Evolutionary conservation across 1,140 invertebrate species (phyloP).

Genomic region (Psix sp.): DNA sequence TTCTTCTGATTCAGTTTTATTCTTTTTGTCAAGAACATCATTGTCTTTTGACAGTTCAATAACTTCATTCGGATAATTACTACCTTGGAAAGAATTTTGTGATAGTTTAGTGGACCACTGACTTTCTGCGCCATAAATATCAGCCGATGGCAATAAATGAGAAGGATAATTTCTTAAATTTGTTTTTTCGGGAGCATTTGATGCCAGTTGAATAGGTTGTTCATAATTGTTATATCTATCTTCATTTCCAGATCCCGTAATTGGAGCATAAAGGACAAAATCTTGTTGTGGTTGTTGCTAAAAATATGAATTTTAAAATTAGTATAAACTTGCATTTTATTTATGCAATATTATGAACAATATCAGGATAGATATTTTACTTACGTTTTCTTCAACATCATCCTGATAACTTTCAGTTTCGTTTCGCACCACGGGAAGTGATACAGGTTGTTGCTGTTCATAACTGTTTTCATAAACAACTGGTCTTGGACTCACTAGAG

Average conservation of each 20-base stretch:
- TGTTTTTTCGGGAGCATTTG: constrained; percentile 36
- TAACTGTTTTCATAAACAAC: constrained; percentile 58
- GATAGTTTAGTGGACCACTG: constrained; percentile 82
- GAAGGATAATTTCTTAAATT: constrained; percentile 45
- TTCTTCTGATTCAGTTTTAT: constrained; percentile 24
- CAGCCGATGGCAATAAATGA: constrained; percentile 34
- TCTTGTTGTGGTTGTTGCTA: no score
- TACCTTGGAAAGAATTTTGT: constrained; percentile 78
- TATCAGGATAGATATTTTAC: background rate
- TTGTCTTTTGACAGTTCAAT: constrained; percentile 60
- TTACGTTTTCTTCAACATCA: constrained; percentile 42
- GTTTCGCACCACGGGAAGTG: constrained; percentile 32
- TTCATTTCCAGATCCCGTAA: no score
- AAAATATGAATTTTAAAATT: no score
- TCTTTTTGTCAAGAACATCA: constrained; percentile 11
- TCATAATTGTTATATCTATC: constrained; percentile 61
- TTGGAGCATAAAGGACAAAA: no score
- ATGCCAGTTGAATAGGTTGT: constrained; percentile 57
- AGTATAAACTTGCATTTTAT: no score
- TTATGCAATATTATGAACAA: no score
- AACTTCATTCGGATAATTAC: constrained; percentile 76
- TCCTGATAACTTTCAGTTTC: constrained; percentile 18
- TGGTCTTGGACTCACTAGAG: constrained; percentile 40
- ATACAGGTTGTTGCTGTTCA: constrained; percentile 31
- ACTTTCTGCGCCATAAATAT: constrained; percentile 76